Evolutionary conservation across 1,140 invertebrate species (phyloP), one percentile per base, ranked within the genome.

Genomic region (Panagrolaimus sp.): DNA sequence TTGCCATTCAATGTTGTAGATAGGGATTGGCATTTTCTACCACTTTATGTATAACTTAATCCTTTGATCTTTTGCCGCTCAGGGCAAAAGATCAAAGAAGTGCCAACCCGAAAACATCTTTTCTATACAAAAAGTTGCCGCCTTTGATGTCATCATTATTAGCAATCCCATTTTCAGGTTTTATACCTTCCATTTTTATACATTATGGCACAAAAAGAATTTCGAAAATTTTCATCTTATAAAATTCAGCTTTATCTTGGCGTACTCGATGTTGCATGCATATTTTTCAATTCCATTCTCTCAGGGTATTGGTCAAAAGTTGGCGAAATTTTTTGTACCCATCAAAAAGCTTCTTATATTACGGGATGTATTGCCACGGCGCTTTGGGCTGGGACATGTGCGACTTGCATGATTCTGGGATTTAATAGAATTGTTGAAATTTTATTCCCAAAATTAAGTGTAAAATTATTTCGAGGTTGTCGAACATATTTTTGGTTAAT

Each of bases 391-490:
- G 24, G 32, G n/a, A 46, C 26, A 15, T 63, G 69, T 12, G 26
- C 71, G 24, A 44, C 71, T 43, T 72, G 69, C 14, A 43, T 72
- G 14, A 24, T 72, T 15, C 43, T 72, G 5, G 71, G 72, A 12
- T 26, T 73, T 14, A 72, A 72, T 64, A 72, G 71, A 14, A 75
- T 72, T 28, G 21, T 72, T 17, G 70, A 72, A 24, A 72, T 72
- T 15, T 26, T 63, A 10, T 24, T 15, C 1, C 71, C 71, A 43
- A 32, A 48, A 43, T 26, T 72, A n/a, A 63, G 17, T 32, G 70
- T 75, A 10, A 12, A n/a, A n/a, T 28, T 72, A 7, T 72, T 72
- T 43, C 12, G 45, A 17, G 71, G 46, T n/a, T 21, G 66, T 1
- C 17, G 43, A 44, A 66, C 45, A 43, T 26, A 43, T 28, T 71